These are phyloP conservation scores for Syngnathus acus DNA, from an alignment of 2,797 vertebrate species.

Conservation along the genomic window DNA sequence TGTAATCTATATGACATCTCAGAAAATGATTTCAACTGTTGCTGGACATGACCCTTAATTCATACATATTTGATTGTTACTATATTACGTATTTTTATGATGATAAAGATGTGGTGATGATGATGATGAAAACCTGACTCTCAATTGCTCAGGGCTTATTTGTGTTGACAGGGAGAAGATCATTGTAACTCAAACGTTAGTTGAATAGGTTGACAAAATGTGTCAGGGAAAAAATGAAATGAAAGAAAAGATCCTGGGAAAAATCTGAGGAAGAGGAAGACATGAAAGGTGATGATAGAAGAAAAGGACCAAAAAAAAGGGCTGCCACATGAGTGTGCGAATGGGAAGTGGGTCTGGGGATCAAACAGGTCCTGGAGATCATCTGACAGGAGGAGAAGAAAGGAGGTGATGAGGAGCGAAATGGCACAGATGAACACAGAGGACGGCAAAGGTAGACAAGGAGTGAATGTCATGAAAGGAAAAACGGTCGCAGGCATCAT, in stretches of 20 bases:
- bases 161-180: not conserved
- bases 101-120: too few species aligned
- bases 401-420: conserved; percentile 49
- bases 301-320: not conserved
- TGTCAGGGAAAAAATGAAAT: not conserved
- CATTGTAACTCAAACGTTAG: not conserved
- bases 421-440: conserved; percentile 38
- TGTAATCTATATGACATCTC: too few species aligned
- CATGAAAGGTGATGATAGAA: not conserved
- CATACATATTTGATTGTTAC: too few species aligned
- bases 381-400: conserved; percentile 63
- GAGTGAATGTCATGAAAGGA: conserved; percentile 46
- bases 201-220: not conserved
- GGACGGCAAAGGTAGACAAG: conserved; percentile 43
- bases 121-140: too few species aligned
- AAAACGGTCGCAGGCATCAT: conserved; percentile 5
- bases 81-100: too few species aligned
- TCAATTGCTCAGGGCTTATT: too few species aligned
- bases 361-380: conserved; percentile 57
- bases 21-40: too few species aligned
- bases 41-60: too few species aligned
- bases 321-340: conserved; percentile 17
- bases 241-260: not conserved
- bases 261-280: too few species aligned
- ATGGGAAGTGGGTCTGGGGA: conserved; percentile 47